Base-by-base conservation (phyloP, 2,113 vertebrate genomes). In the Calyptomena viridis region DNA sequence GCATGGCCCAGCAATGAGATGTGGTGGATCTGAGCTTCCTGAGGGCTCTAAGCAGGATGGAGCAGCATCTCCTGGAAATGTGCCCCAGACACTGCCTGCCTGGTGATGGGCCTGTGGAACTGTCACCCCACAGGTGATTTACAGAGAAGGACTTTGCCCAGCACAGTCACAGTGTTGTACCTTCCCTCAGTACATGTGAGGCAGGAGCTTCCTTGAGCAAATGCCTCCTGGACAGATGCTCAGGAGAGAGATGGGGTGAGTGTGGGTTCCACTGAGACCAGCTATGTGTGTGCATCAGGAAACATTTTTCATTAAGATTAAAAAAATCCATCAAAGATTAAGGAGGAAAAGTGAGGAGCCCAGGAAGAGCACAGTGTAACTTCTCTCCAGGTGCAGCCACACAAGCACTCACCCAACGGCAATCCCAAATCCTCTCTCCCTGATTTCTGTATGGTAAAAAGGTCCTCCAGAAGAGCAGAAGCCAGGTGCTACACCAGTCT, bases 131-230 rank as follows among this genome's bases (percentile, higher is more conserved):
- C 24, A 24, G 4, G 12, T 66, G 56, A 66, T 63, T 56, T 62
- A 14, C 71, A 90, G 42, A 31, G 44, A 18, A 88, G 64, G 60
- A 69, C 93, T 77, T 55, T 87, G 37, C 40, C 69, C 62, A 53
- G 74, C 3, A 5, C 62, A 74, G 53, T 42, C 35, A 39, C 0
- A 3, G 24, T 1, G 0, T 40, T 5, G 28, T 52, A 8, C 40
- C 67, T 76, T 66, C 80, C 42, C 33, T 78, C 60, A 40, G 80
- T 6, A 24, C 42, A 1, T 13, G 25, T 6, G 27, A 44, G 69
- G 46, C 59, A 81, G 59, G 49, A 91, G 42, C 31, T 72, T n/a
- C 28, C 72, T 72, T 58, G 52, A 74, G 60, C 10, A 79, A 69
- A 56, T 42, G 37, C 39, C 20, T 84, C 49, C 40, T 16, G 4